Conservation (phyloP, 1,140 invertebrate genomes). For the Fopius arisanus region DNA sequence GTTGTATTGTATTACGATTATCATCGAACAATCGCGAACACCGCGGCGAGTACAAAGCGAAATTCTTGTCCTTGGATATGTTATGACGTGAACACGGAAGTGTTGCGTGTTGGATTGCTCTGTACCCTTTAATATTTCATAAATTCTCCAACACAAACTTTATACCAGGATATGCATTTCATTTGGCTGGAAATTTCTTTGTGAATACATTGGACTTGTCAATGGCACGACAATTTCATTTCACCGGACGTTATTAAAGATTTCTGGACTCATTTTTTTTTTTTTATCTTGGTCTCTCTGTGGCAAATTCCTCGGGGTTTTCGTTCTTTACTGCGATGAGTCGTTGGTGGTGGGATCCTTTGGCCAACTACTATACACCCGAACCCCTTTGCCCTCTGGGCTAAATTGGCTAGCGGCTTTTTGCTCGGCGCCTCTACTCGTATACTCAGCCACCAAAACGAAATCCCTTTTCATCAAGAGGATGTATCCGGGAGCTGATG, state of each 20-base stretch:
- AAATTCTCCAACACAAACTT: background rate
- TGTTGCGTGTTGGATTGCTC: background rate
- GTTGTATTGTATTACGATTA: background rate
- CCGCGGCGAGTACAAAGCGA: constrained; percentile 5
- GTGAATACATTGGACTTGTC: background rate
- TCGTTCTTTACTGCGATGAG: background rate
- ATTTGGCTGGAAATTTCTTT: background rate
- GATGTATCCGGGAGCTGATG: background rate
- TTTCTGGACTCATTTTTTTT: background rate
- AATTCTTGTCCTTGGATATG: background rate
- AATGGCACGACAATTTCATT: background rate
- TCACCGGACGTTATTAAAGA: background rate
- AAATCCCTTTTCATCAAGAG: constrained; percentile 12
- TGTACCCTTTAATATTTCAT: background rate
- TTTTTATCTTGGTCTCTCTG: background rate
- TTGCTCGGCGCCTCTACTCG: background rate
- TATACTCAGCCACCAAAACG: constrained; percentile 2
- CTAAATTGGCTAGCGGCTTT: constrained; percentile 10
- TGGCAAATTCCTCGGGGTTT: background rate
- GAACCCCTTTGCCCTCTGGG: background rate
- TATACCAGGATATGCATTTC: background rate
- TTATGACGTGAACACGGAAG: background rate
- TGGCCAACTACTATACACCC: background rate
- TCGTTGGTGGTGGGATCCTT: background rate
- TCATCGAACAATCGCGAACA: background rate